Evolutionary conservation across 2,113 vertebrate genomes (phyloP), one percentile per base, ranked within the genome.

Genomic region (Neogale vison): DNA sequence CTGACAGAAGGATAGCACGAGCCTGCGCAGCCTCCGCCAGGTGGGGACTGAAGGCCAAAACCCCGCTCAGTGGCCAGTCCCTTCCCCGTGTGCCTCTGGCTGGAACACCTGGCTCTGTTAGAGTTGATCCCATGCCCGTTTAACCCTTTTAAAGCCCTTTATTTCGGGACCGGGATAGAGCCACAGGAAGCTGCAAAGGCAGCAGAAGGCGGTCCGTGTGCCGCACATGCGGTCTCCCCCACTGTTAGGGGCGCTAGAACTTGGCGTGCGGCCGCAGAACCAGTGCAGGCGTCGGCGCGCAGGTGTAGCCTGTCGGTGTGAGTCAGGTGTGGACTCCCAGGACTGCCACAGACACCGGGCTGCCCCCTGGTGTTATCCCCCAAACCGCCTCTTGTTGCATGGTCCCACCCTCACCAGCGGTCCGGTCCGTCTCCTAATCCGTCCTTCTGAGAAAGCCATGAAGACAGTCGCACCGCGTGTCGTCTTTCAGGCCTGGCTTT

Each of bases 371-470:
- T 6, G 4, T 24, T 18, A 14, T 26, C n/a, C 14, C 45, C 59
- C 6, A 1, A 18, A 65, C 52, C 45, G 2, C 24, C 45, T 9
- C 86, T 57, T 36, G 13, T 20, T 52, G 47, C 6, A 7, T 12
- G 0, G 2, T 7, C 6, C 69, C 67, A 1, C 17, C 10, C 14
- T 18, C 2, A 13, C 13, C 24, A 11, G 18, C 0, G 2, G 4
- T 14, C 45, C 3, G 2, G 52, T 52, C 45, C 26, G 0, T 67
- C 47, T 42, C 36, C 61, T 3, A 15, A 12, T 34, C 18, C 20
- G 23, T 67, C 59, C 5, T 76, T 34, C 31, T 55, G 45, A 55
- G 36, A n/a, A 18, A 0, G 5, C 18, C 12, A 2, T 52, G 7
- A 4, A 18, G 74, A 17, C 24, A 65, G 31, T 24, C 7, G 2